Percentiles rank a stretch among this genome's conserved stretches.
These are phyloP conservation scores for Theretra japonica DNA, from an alignment of 2,888 invertebrate species.

Conservation along the genomic window DNA sequence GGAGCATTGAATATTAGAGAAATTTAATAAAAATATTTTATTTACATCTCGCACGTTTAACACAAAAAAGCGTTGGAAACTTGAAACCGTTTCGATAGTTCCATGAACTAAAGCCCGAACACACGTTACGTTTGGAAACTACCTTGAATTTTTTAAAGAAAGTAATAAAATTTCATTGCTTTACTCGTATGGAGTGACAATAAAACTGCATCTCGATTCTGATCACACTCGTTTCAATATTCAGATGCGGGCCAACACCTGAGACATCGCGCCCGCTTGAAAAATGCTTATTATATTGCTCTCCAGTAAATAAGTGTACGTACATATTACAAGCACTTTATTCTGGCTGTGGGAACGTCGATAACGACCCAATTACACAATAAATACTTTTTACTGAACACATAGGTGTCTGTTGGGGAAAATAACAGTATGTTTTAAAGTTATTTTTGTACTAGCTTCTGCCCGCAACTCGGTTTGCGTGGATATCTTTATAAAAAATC, in stretches of 20 bases:
- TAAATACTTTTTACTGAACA: constrained; percentile 14
- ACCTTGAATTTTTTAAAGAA: constrained; percentile 53
- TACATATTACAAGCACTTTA: constrained; percentile 31
- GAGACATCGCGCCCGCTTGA: constrained; percentile 69
- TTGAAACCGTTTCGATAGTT: constrained; percentile 14
- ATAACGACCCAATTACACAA: constrained; percentile 46
- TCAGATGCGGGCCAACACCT: constrained; percentile 77
- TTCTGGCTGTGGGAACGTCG: constrained; percentile 34
- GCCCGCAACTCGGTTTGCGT: too few relatives aligned
- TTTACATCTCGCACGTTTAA: not conserved
- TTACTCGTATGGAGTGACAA: constrained; percentile 68
- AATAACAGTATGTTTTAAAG: too few relatives aligned
- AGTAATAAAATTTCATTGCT: constrained; percentile 72
- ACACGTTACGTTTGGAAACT: constrained; percentile 52
- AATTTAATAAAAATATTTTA: not conserved
- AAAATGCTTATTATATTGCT: constrained; percentile 79
- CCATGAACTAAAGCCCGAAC: constrained; percentile 29
- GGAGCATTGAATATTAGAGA: not conserved
- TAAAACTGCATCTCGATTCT: constrained; percentile 83
- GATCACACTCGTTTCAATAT: constrained; percentile 81
- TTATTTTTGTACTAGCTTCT: too few relatives aligned
- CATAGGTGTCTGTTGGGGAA: not conserved
- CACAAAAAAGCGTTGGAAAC: constrained; percentile 21
- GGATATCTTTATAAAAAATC: too few relatives aligned
- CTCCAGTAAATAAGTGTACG: constrained; percentile 64